Evolutionary conservation across 2,888 invertebrate genomes (phyloP).

Genomic region (Noctua janthe): DNA sequence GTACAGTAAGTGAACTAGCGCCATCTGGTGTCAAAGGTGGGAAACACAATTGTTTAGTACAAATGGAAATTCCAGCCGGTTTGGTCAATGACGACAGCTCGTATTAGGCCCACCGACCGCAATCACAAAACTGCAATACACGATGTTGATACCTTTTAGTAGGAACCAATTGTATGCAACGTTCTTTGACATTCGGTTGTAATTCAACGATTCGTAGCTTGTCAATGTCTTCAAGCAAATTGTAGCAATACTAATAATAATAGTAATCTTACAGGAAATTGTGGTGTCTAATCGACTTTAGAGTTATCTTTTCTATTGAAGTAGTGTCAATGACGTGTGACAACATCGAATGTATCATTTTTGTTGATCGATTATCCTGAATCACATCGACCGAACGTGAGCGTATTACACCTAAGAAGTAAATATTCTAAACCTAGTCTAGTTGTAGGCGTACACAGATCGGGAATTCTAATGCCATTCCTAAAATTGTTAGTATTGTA

Average conservation of each 20-base stretch:
- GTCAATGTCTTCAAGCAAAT: not conserved
- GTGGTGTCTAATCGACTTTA: not conserved
- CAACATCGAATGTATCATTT: not conserved
- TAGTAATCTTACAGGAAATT: no score
- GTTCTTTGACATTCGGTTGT: not conserved
- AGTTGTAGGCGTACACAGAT: not conserved
- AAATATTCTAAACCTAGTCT: not conserved
- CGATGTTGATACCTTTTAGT: not conserved
- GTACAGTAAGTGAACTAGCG: not conserved
- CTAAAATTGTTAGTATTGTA: not conserved
- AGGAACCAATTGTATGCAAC: not conserved
- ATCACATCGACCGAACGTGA: not conserved
- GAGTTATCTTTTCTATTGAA: not conserved
- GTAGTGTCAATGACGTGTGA: not conserved
- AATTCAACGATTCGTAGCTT: not conserved
- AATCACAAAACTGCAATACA: not conserved
- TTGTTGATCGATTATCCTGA: not conserved
- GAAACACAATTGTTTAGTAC: not conserved
- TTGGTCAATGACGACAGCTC: not conserved
- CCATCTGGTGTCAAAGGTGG: not conserved
- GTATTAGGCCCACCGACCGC: not conserved
- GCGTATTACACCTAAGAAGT: not conserved
- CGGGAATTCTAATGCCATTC: conserved; percentile 4
- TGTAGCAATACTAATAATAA: not conserved
- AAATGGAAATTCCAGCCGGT: not conserved